Percentiles rank a stretch among this genome's conserved stretches.
Conservation (phyloP, 2,797 vertebrate species). For the Peromyscus melanophrys region DNA sequence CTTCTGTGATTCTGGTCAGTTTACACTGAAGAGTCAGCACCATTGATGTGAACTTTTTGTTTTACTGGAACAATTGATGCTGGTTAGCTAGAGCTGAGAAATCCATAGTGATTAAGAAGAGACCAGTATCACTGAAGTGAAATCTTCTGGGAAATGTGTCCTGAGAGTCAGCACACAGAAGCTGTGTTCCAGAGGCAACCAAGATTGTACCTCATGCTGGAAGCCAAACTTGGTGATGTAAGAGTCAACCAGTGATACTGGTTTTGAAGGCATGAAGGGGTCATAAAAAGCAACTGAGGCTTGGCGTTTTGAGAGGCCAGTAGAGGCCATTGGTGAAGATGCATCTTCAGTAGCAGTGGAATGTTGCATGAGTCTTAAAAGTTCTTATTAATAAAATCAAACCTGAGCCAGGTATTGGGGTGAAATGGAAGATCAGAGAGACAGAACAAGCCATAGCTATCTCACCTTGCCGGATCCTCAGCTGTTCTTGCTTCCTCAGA, state of each 20-base stretch:
- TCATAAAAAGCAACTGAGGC: neutral
- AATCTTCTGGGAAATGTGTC: neutral
- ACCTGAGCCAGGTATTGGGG: too few species aligned
- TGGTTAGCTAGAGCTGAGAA: neutral
- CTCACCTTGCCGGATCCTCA: too few species aligned
- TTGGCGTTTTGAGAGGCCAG: neutral
- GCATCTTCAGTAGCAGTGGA: neutral
- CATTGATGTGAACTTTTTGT: neutral
- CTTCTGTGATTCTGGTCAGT: neutral
- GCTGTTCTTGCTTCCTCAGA: too few species aligned
- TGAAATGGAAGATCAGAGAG: too few species aligned
- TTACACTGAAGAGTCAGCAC: neutral
- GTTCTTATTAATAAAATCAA: too few species aligned
- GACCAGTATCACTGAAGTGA: neutral
- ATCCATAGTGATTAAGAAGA: neutral
- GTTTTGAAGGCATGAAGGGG: neutral
- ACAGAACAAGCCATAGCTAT: too few species aligned
- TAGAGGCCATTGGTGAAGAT: neutral
- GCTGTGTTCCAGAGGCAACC: neutral
- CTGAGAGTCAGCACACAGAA: neutral
- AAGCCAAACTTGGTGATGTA: neutral
- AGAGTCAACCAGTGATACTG: neutral
- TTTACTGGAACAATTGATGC: neutral
- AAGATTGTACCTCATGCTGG: neutral
- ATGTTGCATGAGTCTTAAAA: too few species aligned